These are phyloP conservation scores for Catharus fuscescens DNA, from an alignment of 2,113 vertebrate genomes.

Conservation along the genomic window DNA sequence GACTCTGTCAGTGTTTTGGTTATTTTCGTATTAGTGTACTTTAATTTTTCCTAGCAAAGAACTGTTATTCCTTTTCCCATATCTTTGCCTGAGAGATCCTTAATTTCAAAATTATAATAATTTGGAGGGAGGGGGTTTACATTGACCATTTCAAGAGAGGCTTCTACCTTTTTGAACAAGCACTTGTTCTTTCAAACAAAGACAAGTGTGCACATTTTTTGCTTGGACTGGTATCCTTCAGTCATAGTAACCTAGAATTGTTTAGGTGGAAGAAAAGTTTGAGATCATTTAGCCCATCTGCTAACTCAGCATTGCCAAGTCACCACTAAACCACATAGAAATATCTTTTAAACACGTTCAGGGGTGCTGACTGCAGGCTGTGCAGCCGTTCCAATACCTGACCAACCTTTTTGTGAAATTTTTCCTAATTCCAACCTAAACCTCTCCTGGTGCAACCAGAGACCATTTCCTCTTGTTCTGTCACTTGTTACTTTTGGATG, in stretches of 20 bases:
- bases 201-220: background rate
- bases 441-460: background rate
- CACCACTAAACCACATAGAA: background rate
- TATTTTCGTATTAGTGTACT: no score
- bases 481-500: background rate
- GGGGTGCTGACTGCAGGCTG: background rate
- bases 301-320: background rate
- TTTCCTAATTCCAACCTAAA: background rate
- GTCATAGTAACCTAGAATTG: background rate
- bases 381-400: background rate
- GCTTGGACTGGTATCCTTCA: background rate
- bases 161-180: no score
- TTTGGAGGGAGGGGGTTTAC: no score
- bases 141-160: no score
- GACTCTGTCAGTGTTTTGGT: no score
- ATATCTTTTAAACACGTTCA: no score
- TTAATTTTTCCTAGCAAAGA: no score
- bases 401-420: background rate
- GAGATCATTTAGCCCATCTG: background rate
- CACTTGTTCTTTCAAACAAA: no score
- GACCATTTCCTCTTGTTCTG: background rate
- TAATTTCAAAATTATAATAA: no score
- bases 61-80: no score
- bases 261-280: background rate
- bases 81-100: no score